A percentile compares a stretch with the other conserved stretches of the same genome.
Evolutionary conservation across 2,888 invertebrate species (phyloP).

Genomic region (Andrena minutula): DNA sequence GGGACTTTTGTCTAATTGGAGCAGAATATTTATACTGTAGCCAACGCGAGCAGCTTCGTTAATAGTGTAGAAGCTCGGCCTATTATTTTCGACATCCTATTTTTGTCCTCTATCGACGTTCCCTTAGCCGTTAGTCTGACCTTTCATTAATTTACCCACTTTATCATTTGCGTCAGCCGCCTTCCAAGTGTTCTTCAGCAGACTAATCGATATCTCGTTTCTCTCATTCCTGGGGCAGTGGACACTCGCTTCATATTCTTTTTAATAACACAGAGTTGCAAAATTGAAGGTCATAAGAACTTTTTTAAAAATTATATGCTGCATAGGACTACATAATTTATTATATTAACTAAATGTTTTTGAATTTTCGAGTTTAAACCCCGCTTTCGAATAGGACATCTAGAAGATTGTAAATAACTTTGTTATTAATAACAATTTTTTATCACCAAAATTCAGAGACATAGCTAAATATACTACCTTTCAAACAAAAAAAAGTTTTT

Average conservation of each 20-base stretch:
- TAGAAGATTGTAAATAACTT: no score
- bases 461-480: no score
- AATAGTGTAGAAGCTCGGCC: slow-evolving; percentile 5
- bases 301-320: no score
- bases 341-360: no score
- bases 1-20: slow-evolving; percentile 25
- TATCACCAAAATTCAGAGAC: no score
- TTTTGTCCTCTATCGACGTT: neutral
- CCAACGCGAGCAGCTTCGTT: slow-evolving; percentile 1
- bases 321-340: no score
- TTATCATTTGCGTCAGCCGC: slow-evolving; percentile 17
- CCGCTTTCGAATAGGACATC: no score
- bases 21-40: slow-evolving; percentile 30
- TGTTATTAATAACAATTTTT: no score
- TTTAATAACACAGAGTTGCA: neutral
- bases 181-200: neutral
- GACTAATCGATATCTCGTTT: neutral
- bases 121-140: slow-evolving; percentile 37
- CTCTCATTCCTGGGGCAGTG: neutral
- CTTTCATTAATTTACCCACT: slow-evolving; percentile 53
- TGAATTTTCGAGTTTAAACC: no score
- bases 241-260: neutral
- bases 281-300: no score
- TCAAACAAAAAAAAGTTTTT: no score
- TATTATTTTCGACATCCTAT: slow-evolving; percentile 19